phyloP scores from a whole-genome alignment of 2,797 vertebrate genomes.

The Masticophis lateralis region DNA sequence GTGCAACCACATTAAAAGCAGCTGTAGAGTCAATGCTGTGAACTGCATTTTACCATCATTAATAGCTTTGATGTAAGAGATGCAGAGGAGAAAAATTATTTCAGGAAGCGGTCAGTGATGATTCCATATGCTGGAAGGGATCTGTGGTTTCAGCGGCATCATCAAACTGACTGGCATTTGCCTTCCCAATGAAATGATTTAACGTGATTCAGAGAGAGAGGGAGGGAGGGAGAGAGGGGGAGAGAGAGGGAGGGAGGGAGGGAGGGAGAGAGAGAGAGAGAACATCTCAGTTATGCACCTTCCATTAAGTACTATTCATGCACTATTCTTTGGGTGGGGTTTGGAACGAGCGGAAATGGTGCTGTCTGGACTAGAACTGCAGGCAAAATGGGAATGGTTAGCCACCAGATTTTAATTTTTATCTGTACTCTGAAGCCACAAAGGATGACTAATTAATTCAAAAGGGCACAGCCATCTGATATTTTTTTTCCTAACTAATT shows the following conservation, averaged over 20 bases:
- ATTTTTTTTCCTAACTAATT: not conserved
- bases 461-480: conserved; percentile 20
- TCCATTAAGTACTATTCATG: not conserved
- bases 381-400: conserved; percentile 17
- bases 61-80: not conserved
- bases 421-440: conserved; percentile 19
- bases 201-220: not conserved
- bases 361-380: conserved; percentile 12
- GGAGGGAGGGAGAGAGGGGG: no score
- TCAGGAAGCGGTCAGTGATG: conserved; percentile 6
- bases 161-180: not conserved
- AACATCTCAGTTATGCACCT: conserved; percentile 11
- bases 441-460: not conserved
- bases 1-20: not conserved
- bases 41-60: conserved; percentile 3
- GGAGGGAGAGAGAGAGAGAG: no score
- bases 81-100: not conserved
- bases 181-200: not conserved
- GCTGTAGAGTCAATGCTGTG: not conserved
- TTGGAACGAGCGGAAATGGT: conserved; percentile 23
- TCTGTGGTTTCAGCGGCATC: not conserved
- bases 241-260: rapidly evolving
- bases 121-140: not conserved
- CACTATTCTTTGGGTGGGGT: conserved; percentile 25
- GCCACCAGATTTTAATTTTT: conserved; percentile 18